Evolutionary conservation across 1,140 invertebrate genomes (phyloP).

Genomic region (Drosophila asahinai): DNA sequence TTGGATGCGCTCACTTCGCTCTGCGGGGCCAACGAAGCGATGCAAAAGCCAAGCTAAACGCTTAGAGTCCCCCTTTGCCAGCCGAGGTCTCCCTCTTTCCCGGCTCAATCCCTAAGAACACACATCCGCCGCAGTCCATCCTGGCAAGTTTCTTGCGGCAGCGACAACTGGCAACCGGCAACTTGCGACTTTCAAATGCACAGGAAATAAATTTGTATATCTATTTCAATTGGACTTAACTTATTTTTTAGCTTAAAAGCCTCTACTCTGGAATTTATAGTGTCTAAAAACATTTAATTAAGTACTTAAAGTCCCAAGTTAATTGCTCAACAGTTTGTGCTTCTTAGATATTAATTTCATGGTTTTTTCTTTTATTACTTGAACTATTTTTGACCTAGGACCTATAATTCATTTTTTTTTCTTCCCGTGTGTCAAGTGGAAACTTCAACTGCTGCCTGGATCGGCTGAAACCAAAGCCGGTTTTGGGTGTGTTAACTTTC

Average conservation of each 20-base stretch:
- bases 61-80: slow-evolving; percentile 43
- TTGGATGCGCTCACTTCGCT: slow-evolving; percentile 61
- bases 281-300: neutral
- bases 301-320: neutral
- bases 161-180: slow-evolving; percentile 40
- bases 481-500: slow-evolving; percentile 74
- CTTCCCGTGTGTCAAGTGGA: slow-evolving; percentile 11
- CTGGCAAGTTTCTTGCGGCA: slow-evolving; percentile 66
- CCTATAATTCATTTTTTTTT: neutral
- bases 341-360: neutral
- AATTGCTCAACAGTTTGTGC: neutral
- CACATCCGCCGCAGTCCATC: slow-evolving; percentile 78
- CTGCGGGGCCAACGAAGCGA: slow-evolving; percentile 26
- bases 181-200: slow-evolving; percentile 20
- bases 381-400: neutral
- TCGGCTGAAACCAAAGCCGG: slow-evolving; percentile 75
- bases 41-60: slow-evolving; percentile 57
- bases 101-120: slow-evolving; percentile 20
- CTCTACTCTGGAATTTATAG: neutral
- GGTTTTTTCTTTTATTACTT: neutral
- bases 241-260: too few species aligned
- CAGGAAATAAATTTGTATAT: neutral
- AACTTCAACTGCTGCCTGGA: slow-evolving; percentile 50
- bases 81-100: neutral
- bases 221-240: neutral